These are phyloP conservation scores for Cromileptes altivelis DNA, from an alignment of 2,113 vertebrate genomes.

Conservation along the genomic window DNA sequence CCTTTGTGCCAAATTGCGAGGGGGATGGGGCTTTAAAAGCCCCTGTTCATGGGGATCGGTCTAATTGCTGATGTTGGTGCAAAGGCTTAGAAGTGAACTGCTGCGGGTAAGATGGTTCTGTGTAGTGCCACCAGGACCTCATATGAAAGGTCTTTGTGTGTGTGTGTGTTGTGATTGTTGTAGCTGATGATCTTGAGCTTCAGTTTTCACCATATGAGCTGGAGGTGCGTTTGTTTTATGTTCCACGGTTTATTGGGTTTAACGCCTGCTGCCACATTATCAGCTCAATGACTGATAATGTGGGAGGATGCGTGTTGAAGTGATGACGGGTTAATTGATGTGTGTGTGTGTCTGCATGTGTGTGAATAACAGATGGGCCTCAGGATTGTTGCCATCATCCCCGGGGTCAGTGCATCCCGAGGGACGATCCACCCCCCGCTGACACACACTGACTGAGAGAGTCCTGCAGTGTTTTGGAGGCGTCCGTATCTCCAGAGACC, in stretches of 20 bases:
- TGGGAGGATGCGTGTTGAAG: constrained; percentile 8
- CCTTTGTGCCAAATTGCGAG: no score
- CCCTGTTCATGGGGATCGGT: background rate
- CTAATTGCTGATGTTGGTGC: background rate
- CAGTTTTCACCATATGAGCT: background rate
- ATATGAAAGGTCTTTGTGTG: no score
- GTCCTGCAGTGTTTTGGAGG: constrained; percentile 18
- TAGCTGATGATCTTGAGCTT: background rate
- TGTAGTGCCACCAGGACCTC: no score
- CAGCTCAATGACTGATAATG: constrained; percentile 40
- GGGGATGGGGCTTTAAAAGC: background rate
- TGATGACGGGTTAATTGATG: constrained; percentile 21
- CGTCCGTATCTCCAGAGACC: constrained; percentile 38
- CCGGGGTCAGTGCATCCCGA: constrained; percentile 31
- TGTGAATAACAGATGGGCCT: constrained; percentile 54
- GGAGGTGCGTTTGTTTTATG: background rate
- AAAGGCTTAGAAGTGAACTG: background rate
- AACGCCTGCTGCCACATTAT: constrained; percentile 14
- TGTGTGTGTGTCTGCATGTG: constrained; percentile 22
- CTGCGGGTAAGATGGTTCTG: no score
- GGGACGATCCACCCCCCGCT: constrained; percentile 23
- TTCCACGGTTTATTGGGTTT: constrained; percentile 13
- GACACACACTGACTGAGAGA: background rate
- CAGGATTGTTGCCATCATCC: constrained; percentile 34
- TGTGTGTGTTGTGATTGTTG: background rate